Base-by-base conservation (phyloP, 2,113 vertebrate species). In the Takifugu bimaculatus region DNA sequence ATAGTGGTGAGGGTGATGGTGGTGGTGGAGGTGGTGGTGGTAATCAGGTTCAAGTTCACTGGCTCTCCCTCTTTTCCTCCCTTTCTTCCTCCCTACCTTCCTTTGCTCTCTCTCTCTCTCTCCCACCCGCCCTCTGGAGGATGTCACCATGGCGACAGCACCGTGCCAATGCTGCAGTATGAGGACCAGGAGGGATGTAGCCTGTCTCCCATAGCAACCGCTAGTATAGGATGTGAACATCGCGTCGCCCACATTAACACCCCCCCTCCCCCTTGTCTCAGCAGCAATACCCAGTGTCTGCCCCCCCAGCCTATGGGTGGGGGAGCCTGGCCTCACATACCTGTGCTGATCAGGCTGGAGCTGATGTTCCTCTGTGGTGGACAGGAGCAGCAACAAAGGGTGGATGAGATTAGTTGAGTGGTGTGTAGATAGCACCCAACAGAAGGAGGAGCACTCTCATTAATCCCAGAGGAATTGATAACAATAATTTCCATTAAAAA, bases 121-220 rank as follows among this genome's bases (percentile, higher is more conserved):
- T 45, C 72, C 59, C 63, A 28, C 62, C 81, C 50, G 71, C 75
- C 86, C 82, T 85, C 85, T 83, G 84, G 82, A 87, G 82, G 76
- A 79, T 89, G 89, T 92, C 87, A 84, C 91, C 91, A 92, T 92
- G 86, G 90, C 84, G 87, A 92, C 91, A 82, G 82, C 79, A 73
- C 84, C 45, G 85, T 85, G 79, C 79, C 60, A 85, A 88, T 90
- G 84, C 84, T 88, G 89, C 88, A 89, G 84, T 87, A 76, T 86
- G 72, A 82, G 72, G 74, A 86, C 79, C 71, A 85, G 81, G 75
- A 82, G 81, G 75, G 83, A 83, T 86, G 81, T 75, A 86, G 81
- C 70, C 72, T 66, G 77, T 85, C 86, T 91, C 86, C 86, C 86
- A 90, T 90, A 81, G 89, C 87, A 91, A 89, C 88, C 52, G 44